These are phyloP conservation scores for Dryoscopus gambensis DNA, from an alignment of 2,113 vertebrate genomes.

Conservation along the genomic window DNA sequence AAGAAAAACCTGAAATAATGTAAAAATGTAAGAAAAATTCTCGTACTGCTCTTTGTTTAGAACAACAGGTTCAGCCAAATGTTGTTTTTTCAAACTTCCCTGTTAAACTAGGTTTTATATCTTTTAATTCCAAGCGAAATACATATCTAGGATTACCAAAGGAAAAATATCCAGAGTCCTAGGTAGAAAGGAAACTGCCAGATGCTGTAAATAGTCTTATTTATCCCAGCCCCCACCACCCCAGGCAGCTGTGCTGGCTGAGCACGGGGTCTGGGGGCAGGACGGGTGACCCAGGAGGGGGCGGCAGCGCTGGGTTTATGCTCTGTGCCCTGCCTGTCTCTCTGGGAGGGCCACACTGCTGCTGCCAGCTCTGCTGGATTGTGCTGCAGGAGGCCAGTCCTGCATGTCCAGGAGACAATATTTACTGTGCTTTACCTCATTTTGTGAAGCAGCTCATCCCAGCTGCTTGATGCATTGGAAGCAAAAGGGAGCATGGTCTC, in stretches of 20 bases:
- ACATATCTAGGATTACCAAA: neutral
- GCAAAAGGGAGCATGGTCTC: neutral
- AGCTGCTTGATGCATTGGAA: neutral
- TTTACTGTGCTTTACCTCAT: rapidly evolving
- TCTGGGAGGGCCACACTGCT: rapidly evolving
- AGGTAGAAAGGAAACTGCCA: neutral
- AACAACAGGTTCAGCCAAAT: neutral
- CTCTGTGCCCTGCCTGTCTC: too few species aligned
- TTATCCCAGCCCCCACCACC: rapidly evolving
- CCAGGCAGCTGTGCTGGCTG: neutral
- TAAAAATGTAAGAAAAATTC: neutral
- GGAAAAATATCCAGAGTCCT: neutral
- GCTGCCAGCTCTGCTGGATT: neutral
- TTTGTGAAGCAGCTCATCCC: neutral
- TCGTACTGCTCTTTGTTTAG: neutral
- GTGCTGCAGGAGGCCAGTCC: neutral
- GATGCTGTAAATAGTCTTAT: neutral
- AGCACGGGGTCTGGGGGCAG: rapidly evolving
- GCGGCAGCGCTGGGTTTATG: neutral
- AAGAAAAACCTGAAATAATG: neutral
- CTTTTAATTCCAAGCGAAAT: neutral
- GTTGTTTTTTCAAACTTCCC: neutral
- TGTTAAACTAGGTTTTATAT: neutral
- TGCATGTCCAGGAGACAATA: neutral
- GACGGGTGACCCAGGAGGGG: neutral